These are phyloP conservation scores for Platyscapa corneri DNA, from an alignment of 1,140 invertebrate genomes.

Conservation along the genomic window DNA sequence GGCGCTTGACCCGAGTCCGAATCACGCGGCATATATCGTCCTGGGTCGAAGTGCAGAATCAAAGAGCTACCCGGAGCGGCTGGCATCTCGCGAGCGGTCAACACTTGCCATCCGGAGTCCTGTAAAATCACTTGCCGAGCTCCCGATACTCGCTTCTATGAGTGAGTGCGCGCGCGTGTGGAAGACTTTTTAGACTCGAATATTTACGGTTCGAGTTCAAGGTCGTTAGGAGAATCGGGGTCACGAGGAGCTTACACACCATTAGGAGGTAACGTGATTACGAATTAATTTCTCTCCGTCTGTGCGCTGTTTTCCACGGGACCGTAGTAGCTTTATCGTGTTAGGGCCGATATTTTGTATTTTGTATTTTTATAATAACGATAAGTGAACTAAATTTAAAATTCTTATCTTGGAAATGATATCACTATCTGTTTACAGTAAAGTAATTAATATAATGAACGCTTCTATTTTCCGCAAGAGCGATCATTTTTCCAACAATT, in stretches of 20 bases:
- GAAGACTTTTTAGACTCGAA: neutral
- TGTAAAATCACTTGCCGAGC: constrained; percentile 15
- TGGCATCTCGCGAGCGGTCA: neutral
- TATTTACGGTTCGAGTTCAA: constrained; percentile 47
- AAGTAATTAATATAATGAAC: neutral
- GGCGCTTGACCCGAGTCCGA: constrained; percentile 37
- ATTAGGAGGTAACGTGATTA: neutral
- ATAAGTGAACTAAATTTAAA: neutral
- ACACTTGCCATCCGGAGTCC: neutral
- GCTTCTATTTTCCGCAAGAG: too few relatives aligned
- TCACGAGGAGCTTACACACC: neutral
- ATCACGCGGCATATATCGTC: neutral
- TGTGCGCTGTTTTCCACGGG: neutral
- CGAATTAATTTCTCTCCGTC: neutral
- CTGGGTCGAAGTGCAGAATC: constrained; percentile 6
- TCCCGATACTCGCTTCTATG: neutral
- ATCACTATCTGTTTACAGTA: neutral
- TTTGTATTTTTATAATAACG: neutral
- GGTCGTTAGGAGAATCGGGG: constrained; percentile 26
- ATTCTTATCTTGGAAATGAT: neutral
- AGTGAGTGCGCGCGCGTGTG: too few relatives aligned
- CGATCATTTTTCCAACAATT: too few relatives aligned
- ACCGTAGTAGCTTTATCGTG: neutral
- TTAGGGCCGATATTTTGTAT: neutral
- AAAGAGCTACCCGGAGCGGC: neutral